Percentiles rank a stretch among this genome's conserved stretches.
Evolutionary conservation across 2,888 invertebrate species (phyloP).

Genomic region (Diloba caeruleocephala): DNA sequence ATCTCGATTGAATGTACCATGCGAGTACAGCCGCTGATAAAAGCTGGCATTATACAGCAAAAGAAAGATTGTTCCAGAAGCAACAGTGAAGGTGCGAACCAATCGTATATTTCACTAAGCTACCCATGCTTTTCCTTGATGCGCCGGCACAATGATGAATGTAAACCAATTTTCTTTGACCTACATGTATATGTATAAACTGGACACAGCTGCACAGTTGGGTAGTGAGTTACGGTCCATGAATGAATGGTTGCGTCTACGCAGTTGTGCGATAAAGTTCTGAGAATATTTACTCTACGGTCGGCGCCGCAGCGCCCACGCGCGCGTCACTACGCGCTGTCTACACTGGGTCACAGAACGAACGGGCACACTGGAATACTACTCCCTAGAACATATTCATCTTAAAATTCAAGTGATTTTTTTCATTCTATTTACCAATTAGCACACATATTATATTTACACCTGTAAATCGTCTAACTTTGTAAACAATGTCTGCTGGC

Average conservation of each 20-base stretch:
- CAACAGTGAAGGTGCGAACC: not conserved
- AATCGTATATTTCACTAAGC: slow-evolving; percentile 42
- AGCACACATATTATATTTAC: slow-evolving; percentile 22
- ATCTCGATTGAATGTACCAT: no score
- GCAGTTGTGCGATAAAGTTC: slow-evolving; percentile 76
- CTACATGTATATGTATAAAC: slow-evolving; percentile 52
- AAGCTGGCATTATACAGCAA: no score
- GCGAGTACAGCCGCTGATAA: no score
- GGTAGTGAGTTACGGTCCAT: slow-evolving; percentile 69
- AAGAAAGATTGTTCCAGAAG: not conserved
- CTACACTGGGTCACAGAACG: slow-evolving; percentile 60
- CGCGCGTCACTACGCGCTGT: slow-evolving; percentile 42
- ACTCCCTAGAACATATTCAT: slow-evolving; percentile 5
- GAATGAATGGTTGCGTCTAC: slow-evolving; percentile 76
- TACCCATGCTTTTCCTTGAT: slow-evolving; percentile 57
- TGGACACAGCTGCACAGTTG: slow-evolving; percentile 48
- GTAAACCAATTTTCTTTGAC: slow-evolving; percentile 62
- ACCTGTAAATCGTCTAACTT: slow-evolving; percentile 25
- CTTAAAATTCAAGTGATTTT: slow-evolving; percentile 10
- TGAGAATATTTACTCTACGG: slow-evolving; percentile 80
- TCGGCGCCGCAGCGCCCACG: slow-evolving; percentile 77
- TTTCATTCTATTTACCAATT: slow-evolving; percentile 18
- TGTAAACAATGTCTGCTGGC: slow-evolving; percentile 35
- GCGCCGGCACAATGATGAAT: slow-evolving; percentile 63
- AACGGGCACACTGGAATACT: slow-evolving; percentile 4